A percentile compares a stretch with the other conserved stretches of the same genome.
These are phyloP conservation scores for Sparus aurata DNA, from an alignment of 2,797 vertebrate species.

Conservation along the genomic window DNA sequence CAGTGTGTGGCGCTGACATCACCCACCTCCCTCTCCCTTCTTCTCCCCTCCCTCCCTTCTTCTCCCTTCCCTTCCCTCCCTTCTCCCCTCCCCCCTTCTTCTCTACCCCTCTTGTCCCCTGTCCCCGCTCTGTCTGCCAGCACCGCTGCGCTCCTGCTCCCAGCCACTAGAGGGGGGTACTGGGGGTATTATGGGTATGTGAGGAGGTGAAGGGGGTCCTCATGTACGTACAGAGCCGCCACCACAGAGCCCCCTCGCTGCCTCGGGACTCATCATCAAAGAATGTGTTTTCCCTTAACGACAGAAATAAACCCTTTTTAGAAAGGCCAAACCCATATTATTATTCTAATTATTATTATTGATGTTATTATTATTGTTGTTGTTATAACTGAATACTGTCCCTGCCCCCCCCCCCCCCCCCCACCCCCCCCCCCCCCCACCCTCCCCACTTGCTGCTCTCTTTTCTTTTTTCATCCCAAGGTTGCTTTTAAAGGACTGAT, in stretches of 20 bases:
- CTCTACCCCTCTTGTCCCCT: background rate
- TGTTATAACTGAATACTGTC: constrained; percentile 84
- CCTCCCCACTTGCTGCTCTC: constrained; percentile 54
- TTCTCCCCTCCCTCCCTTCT: background rate
- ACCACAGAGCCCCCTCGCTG: constrained; percentile 73
- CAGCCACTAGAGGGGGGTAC: constrained; percentile 77
- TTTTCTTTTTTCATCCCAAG: constrained; percentile 39
- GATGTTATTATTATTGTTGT: constrained; percentile 62
- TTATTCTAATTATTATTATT: constrained; percentile 82
- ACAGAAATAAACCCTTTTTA: constrained; percentile 84
- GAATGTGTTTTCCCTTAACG: constrained; percentile 78
- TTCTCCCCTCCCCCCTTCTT: background rate
- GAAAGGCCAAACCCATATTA: constrained; percentile 90
- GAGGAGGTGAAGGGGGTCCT: constrained; percentile 64
- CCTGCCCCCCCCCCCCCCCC: constrained; percentile 52
- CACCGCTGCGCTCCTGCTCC: constrained; percentile 84
- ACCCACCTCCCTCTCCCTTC: constrained; percentile 5
- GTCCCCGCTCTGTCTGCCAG: constrained; percentile 50
- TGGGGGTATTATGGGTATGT: constrained; percentile 24
- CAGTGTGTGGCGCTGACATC: constrained; percentile 85
- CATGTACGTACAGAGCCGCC: constrained; percentile 87
- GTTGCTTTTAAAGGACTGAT: constrained; percentile 82
- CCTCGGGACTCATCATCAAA: constrained; percentile 82
- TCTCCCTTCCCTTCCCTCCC: background rate
- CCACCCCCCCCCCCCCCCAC: constrained; percentile 30